Conservation (phyloP, 2,113 vertebrate species). For the Pimephales promelas region DNA sequence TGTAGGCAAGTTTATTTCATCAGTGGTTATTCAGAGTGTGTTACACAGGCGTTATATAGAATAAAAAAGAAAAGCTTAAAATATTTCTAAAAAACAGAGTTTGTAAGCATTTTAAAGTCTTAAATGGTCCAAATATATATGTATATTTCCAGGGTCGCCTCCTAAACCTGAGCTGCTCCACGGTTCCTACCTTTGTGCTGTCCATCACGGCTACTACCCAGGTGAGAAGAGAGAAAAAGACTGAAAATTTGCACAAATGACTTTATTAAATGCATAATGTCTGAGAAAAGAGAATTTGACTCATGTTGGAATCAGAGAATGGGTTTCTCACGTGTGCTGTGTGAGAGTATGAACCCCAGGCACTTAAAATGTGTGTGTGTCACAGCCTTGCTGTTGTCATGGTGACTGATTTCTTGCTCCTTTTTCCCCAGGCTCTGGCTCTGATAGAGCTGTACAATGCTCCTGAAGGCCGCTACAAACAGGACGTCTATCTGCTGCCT, state of each 20-base stretch:
- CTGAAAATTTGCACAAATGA: not conserved
- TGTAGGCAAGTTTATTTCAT: not conserved
- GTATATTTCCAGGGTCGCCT: conserved; percentile 48
- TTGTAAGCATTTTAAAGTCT: not conserved
- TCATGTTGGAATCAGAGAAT: not conserved
- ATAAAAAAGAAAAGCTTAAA: not conserved
- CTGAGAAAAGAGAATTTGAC: conserved; percentile 29
- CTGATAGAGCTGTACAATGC: conserved; percentile 96
- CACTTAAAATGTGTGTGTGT: conserved; percentile 1
- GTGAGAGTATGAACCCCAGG: conserved; percentile 81
- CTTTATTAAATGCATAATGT: not conserved
- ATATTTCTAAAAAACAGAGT: not conserved
- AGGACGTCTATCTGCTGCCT: conserved; percentile 94
- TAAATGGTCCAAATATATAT: too few relatives aligned
- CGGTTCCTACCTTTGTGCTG: conserved; percentile 94
- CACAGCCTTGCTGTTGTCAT: conserved; percentile 46
- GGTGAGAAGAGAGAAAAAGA: conserved; percentile 66
- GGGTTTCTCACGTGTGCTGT: conserved; percentile 55
- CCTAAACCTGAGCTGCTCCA: conserved; percentile 91
- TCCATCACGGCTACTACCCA: conserved; percentile 97
- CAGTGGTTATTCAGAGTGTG: not conserved
- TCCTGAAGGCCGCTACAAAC: conserved; percentile 94
- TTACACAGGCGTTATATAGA: not conserved
- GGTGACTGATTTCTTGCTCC: conserved; percentile 36
- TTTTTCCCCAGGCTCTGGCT: conserved; percentile 82